Base-by-base conservation (phyloP, 2,797 vertebrate genomes). In the Sorex maritimensis region DNA sequence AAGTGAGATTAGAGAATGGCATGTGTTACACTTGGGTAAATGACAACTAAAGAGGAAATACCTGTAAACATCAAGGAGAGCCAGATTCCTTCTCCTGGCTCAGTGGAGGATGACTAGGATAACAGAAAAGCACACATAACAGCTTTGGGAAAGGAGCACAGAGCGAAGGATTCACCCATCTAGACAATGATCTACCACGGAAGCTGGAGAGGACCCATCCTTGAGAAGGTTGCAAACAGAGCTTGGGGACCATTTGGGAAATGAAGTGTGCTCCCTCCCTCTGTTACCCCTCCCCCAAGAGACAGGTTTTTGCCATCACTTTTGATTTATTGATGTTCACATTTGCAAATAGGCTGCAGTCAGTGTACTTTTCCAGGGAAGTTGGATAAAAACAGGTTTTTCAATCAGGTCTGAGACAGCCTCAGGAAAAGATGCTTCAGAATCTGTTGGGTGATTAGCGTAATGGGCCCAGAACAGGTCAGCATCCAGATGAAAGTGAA, bases 1-100 rank as follows among this genome's bases (percentile, higher is more conserved):
- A 90, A 94, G 87, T 88, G 92, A 95, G 91, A 93, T 91, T 46
- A 92, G 92, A 91, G 84, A 88, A 67, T 7, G 13, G 52, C 85
- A 77, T 30, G 82, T 83, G 90, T 30, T 91, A 65, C 88, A 55
- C 87, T 93, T 88, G 95, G 95, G 79, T 88, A 82, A 87, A 91
- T 78, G 84, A 94, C 87, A 92, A 86, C 55, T 41, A 49, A 61
- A 91, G 72, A 90, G 91, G 79, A 94, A 95, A 85, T 69, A 82
- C 72, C 52, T 80, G 84, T 86, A 90, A 94, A 86, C 84, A 87
- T 19, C 63, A 19, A 83, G 81, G 24, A 91, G 71, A 12, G 80
- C 94, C 87, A 88, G 90, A 30, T 88, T 77, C 94, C 74, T 92
- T 61, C 0, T 0, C 26, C 2, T 26, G 94, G 90, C 84, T 96